Conservation (phyloP, 2,113 vertebrate genomes). For the Piaya cayana region DNA sequence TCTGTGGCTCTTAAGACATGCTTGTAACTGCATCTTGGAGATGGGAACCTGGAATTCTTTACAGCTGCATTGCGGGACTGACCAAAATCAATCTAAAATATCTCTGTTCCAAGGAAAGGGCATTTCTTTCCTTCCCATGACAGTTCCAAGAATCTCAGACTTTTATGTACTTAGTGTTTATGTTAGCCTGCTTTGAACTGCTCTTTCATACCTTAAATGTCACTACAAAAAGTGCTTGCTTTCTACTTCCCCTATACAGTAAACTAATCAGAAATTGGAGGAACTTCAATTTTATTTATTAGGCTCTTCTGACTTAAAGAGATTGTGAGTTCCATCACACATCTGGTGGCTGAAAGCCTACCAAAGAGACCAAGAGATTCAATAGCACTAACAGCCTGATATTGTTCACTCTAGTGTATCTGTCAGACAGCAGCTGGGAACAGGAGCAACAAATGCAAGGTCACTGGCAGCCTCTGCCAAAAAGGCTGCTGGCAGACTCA, state of each 20-base stretch:
- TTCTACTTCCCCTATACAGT: neutral
- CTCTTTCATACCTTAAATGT: conserved; percentile 15
- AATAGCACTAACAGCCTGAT: neutral
- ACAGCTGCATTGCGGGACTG: neutral
- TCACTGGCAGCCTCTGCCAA: neutral
- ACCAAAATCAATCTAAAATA: neutral
- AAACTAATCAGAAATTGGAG: conserved; percentile 11
- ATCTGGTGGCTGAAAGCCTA: conserved; percentile 22
- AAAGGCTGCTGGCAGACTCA: neutral
- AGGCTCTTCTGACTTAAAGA: conserved; percentile 26
- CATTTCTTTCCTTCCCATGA: neutral
- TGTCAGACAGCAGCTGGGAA: conserved; percentile 1
- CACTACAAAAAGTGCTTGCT: neutral
- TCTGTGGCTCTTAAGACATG: neutral
- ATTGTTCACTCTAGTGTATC: conserved; percentile 20
- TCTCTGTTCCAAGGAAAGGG: neutral
- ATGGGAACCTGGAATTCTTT: neutral
- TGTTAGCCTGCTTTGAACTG: neutral
- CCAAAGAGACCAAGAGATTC: neutral
- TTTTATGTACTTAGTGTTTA: conserved; percentile 2
- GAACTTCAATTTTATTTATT: conserved; percentile 44
- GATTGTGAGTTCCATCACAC: conserved; percentile 20
- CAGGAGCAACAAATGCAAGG: neutral
- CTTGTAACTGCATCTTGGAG: neutral
- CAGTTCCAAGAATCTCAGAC: neutral